Base-by-base conservation (phyloP, 1,140 invertebrate species). In the Cotesia vestalis region DNA sequence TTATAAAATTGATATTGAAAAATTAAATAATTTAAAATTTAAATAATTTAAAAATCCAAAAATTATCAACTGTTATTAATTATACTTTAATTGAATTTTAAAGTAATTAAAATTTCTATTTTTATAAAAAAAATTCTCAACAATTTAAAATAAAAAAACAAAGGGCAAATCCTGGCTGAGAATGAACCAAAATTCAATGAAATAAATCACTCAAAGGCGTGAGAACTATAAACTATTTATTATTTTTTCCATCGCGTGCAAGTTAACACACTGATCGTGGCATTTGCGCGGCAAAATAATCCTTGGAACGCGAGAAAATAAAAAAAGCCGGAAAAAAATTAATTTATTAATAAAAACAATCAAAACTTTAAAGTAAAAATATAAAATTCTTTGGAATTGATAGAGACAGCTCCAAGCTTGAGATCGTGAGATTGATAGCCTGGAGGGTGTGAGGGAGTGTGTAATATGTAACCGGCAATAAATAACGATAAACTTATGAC, bases 401-500 rank as follows among this genome's bases (percentile, higher is more conserved):
- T 8, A 27, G 27, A 3, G 27, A 3, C 1, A 27, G 1, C 27
- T 27, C 11, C 5, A 59, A 20, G 38, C 17, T 36, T 4, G 11
- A 11, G 60, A 62, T 62, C 8, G 60, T 62, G 27, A 62, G 60
- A 55, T 63, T 36, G 17, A 70, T 46, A 55, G 34, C 36, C 27
- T 36, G 55, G 38, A 27, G 36, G 9, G 40, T 27, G 51, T 69
- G 35, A 38, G 66, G 68, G 20, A 59, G 66, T 66, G 59, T 64
- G 36, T 52, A 66, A 62, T 60, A 59, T 46, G 11, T 46, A 46
- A 46, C 64, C 61, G 11, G 64, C 38, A 73, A 82, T 80, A 82
- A 82, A 82, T 82, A 74, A 78, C 76, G 77, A 78, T 76, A 78
- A 81, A 79, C 66, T 79, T 82, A 82, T 82, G 81, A 83, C 80